These are phyloP conservation scores for Drosophila mojavensis DNA, from an alignment of 1,140 invertebrate species.

Conservation along the genomic window DNA sequence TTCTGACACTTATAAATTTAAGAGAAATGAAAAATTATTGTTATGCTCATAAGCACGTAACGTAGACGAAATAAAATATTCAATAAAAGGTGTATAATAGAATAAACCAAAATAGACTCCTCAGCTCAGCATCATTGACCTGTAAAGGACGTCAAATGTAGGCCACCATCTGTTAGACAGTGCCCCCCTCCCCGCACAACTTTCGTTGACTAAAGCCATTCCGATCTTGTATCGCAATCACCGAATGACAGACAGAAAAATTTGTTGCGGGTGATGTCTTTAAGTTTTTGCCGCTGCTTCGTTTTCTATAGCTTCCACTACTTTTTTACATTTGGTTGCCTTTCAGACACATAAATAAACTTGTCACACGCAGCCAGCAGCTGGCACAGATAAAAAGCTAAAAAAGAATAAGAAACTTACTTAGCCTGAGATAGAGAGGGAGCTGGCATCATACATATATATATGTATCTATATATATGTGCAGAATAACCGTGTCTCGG, in stretches of 20 bases:
- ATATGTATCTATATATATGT: not conserved
- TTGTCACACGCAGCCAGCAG: slow-evolving; percentile 64
- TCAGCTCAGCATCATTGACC: not conserved
- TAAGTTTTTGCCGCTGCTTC: slow-evolving; percentile 60
- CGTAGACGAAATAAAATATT: too few relatives aligned
- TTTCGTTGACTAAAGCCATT: slow-evolving; percentile 15
- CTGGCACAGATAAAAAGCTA: slow-evolving; percentile 63
- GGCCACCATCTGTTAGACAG: not conserved
- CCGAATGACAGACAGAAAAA: slow-evolving; percentile 62
- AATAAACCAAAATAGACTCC: not conserved
- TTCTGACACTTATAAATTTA: too few relatives aligned
- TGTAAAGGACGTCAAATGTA: not conserved
- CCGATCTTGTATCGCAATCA: slow-evolving; percentile 13
- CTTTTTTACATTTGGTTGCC: slow-evolving; percentile 54
- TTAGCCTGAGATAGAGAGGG: slow-evolving; percentile 8
- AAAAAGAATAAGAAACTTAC: slow-evolving; percentile 43
- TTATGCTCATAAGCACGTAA: too few relatives aligned
- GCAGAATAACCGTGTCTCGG: not conserved
- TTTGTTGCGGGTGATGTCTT: slow-evolving; percentile 58
- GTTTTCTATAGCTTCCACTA: slow-evolving; percentile 17
- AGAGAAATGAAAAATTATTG: too few relatives aligned
- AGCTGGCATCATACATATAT: not conserved
- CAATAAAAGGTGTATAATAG: too few relatives aligned
- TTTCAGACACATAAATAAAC: slow-evolving; percentile 80
- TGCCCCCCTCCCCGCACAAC: slow-evolving; percentile 24